Base-by-base conservation (phyloP, 1,140 invertebrate species). In the Papilio dardanus region DNA sequence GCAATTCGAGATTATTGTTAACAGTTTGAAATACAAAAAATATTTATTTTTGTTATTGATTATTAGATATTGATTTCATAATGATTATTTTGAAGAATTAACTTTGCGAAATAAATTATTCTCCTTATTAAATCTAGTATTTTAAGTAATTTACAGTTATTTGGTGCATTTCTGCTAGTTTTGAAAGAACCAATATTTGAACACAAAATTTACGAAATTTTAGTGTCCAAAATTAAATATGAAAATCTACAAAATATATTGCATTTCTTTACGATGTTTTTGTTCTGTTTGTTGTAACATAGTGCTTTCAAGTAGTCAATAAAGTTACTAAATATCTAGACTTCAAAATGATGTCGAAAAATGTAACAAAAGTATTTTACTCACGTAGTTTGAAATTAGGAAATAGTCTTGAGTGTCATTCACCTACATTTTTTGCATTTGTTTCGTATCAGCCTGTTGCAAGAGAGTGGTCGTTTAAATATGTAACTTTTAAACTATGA, bases 401-500 rank as follows among this genome's bases (percentile, higher is more conserved):
- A 46, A 46, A 46, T 46, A n/a, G n/a, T 42, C 14, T 42, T 46
- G 42, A 16, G 42, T 19, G 42, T 19, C 19, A 16, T 46, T 46
- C 14, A 46, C 16, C n/a, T 19, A 46, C 16, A n/a, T n/a, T n/a
- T 46, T 46, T 46, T 46, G 16, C 8, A 0, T 3, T 14, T 19
- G 8, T 46, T 19, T 46, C 16, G 7, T 46, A 37, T 37, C 35
- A 10, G 35, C 35, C 35, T 37, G 35, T 37, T 37, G 12, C 35
- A 10, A n/a, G n/a, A n/a, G 0, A 37, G 35, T 6, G 35, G 12
- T 7, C 35, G 35, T 37, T 37, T 10, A 37, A 12, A 37, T 12
- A 37, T 37, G 12, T 33, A 35, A 68, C 24, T 50, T 50, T 10
- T 12, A 28, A 66, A 67, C 21, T 46, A 75, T 75, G 71, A 73